Conservation (phyloP, 2,888 invertebrate genomes). For the Stenodera caucasica region DNA sequence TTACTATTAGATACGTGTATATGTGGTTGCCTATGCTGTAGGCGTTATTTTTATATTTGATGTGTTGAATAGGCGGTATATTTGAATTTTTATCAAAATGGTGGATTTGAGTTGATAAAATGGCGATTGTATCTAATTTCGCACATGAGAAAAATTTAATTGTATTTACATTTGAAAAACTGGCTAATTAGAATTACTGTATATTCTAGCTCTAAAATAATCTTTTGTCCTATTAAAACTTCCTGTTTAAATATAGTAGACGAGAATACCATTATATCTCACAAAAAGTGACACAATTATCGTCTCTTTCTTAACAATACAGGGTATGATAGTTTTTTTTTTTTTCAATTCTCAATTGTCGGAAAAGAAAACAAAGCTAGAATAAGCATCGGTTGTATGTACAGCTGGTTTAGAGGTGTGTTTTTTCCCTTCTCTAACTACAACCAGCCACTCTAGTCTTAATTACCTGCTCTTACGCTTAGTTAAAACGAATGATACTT, state of each 20-base stretch:
- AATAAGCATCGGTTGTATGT: neutral
- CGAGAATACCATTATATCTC: neutral
- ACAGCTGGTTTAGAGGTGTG: neutral
- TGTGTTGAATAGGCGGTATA: no score
- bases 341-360: neutral
- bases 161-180: no score
- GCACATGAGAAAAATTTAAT: no score
- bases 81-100: no score
- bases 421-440: neutral
- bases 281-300: neutral
- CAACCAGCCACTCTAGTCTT: neutral
- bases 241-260: neutral
- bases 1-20: no score
- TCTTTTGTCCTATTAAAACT: no score
- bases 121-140: no score
- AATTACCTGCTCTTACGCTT: conserved; percentile 1
- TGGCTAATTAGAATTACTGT: no score
- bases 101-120: no score
- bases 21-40: no score
- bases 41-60: no score
- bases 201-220: no score
- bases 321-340: neutral
- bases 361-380: neutral
- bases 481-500: neutral
- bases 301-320: neutral